phyloP scores from a whole-genome alignment of 2,888 invertebrate species.

The Oligia strigilis region DNA sequence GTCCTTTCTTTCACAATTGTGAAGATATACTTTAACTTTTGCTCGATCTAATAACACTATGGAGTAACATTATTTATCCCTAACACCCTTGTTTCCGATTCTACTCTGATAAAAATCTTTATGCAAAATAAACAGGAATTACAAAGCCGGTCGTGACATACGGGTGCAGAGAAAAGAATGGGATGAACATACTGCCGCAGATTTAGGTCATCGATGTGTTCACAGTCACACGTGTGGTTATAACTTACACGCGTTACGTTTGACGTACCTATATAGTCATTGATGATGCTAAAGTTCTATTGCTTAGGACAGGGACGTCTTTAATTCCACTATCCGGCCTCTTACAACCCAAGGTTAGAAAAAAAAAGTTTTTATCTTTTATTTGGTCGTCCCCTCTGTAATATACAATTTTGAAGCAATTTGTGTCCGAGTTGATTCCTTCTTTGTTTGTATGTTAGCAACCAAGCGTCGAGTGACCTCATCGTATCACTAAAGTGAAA shows the following conservation, averaged over 20 bases:
- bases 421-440: neutral
- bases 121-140: slow-evolving; percentile 54
- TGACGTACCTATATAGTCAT: slow-evolving; percentile 15
- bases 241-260: slow-evolving; percentile 15
- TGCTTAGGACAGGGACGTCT: neutral
- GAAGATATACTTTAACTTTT: neutral
- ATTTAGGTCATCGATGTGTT: slow-evolving; percentile 73
- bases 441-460: neutral
- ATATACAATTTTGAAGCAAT: neutral
- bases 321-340: neutral
- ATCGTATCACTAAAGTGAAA: neutral
- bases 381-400: neutral
- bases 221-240: slow-evolving; percentile 66
- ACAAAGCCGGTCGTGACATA: slow-evolving; percentile 67
- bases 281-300: neutral
- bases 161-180: slow-evolving; percentile 64
- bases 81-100: neutral
- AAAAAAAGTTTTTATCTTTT: neutral
- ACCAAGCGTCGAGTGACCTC: neutral
- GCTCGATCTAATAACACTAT: neutral
- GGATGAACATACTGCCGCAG: slow-evolving; percentile 63
- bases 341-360: too few relatives aligned
- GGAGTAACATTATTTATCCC: neutral
- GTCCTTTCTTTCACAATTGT: neutral
- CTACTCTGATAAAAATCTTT: slow-evolving; percentile 59